Evolutionary conservation across 2,113 vertebrate species (phyloP), one percentile per base, ranked within the genome.

Genomic region (Otis tarda): DNA sequence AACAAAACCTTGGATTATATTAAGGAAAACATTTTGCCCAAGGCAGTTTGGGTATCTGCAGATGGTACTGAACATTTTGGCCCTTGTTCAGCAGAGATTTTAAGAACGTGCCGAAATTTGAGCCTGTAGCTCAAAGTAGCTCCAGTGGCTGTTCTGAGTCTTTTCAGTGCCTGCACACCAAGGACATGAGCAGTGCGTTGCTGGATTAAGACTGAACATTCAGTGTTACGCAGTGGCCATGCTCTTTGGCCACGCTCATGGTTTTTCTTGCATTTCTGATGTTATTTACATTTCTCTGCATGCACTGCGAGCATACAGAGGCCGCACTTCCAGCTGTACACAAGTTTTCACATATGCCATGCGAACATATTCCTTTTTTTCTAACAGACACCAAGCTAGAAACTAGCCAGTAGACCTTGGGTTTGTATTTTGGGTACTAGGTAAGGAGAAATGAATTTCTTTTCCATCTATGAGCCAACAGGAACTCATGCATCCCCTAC

Each of bases 1-100:
- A 95, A 96, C 82, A 93, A 94, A 96, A 96, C 97, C 97, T 96
- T 93, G 90, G 91, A 95, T 95, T 96, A 89, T 74, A 78, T 91
- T 94, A 94, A 92, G 70, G 91, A 87, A 96, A 94, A 94, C 93
- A 85, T 92, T 97, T 94, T 88, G 89, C 91, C 94, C 95, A 67
- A 97, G 96, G 89, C 91, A 94, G 65, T 87, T 95, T 92, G 77
- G 81, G 55, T 91, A 83, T 94, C 78, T 91, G 95, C 96, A 96
- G 96, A 97, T 96, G 93, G 81, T 91, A 33, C 81, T 63, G 91
- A 96, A 85, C 77, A 35, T 93, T 96, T 92, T 96, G 95, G 94
- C 94, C 95, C 87, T 89, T 89, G 78, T 93, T 95, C 95, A 96
- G 92, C 70, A 67, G 89, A 91, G 83, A 92, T 93, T 94, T 95